Base-by-base conservation (phyloP, 64 coral and sea anemone species). In the Stylophora pistillata region DNA sequence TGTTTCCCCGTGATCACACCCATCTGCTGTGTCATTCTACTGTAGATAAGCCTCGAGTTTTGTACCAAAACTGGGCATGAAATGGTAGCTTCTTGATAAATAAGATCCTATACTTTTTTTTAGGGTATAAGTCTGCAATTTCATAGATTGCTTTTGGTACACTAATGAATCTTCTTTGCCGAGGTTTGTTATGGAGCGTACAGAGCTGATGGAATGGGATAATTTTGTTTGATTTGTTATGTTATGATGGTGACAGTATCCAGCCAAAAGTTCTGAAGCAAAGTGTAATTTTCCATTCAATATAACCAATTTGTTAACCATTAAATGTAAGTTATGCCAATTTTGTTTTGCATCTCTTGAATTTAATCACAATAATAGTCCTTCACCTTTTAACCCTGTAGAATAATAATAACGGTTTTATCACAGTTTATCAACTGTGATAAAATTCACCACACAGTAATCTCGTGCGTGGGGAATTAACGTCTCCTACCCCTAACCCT, bases 281-380 rank as follows among this genome's bases (percentile, higher is more conserved):
- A 60, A 69, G 62, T 84, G 32, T n/a, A 84, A 29, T 68, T 84
- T 65, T 47, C 80, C 62, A 41, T 14, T 20, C 61, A 53, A 23
- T 68, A 62, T 47, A 84, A 69, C n/a, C 80, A 53, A 53, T 84
- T 84, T 82, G 80, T 69, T 69, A 69, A 53, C 65, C 80, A 84
- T 52, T 84, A 84, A 84, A 84, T 55, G 29, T 69, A 69, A 84
- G 34, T 84, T 69, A 84, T 62, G 32, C 23, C 61, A 20, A 1
- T 29, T 15, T 16, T 0, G 10, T 20, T 30, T 15, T 62, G 2
- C 53, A 34, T 79, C 14, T 15, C 58, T 17, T 63, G 3, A 13
- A 7, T 33, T 4, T 68, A 9, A 27, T 68, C 37, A 7, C 37
- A 47, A 47, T 47, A 7, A 47, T 47, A 47, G 3, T 47, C 1